phyloP scores from a whole-genome alignment of 2,797 vertebrate species.

The Acipenser ruthenus region DNA sequence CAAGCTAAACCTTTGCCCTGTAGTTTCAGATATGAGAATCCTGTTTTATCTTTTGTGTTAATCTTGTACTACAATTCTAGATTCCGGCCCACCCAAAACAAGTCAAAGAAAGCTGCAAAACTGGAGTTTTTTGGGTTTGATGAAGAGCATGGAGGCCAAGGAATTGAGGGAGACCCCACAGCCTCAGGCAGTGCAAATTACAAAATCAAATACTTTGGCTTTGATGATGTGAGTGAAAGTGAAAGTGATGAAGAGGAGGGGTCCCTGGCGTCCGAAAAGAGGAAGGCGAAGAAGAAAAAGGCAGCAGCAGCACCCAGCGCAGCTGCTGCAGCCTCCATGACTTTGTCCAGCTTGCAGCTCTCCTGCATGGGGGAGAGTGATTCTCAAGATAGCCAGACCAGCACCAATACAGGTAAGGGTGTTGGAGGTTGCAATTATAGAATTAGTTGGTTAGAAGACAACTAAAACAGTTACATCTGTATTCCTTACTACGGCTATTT shows the following conservation, averaged over 20 bases:
- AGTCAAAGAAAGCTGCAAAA: conserved; percentile 92
- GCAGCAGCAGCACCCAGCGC: conserved; percentile 52
- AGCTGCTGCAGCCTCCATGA: conserved; percentile 26
- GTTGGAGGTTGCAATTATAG: neutral
- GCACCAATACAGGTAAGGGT: conserved; percentile 70
- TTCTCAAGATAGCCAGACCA: conserved; percentile 79
- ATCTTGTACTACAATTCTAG: conserved; percentile 37
- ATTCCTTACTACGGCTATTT: no score
- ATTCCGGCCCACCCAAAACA: conserved; percentile 82
- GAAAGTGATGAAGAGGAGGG: conserved; percentile 87
- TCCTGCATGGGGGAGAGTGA: conserved; percentile 58
- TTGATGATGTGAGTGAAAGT: conserved; percentile 94
- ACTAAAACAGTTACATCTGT: no score
- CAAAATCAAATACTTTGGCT: conserved; percentile 99
- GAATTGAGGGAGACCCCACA: conserved; percentile 62
- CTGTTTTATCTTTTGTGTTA: neutral
- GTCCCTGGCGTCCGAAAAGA: conserved; percentile 64
- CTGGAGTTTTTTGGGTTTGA: conserved; percentile 97
- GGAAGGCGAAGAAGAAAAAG: conserved; percentile 70
- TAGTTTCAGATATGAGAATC: neutral
- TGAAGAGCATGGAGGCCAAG: conserved; percentile 77
- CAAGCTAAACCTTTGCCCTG: no score
- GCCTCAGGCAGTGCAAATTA: conserved; percentile 84
- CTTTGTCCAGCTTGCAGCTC: conserved; percentile 57
- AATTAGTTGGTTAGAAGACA: neutral